A percentile compares a stretch with the other conserved stretches of the same genome.
phyloP scores from a whole-genome alignment of 2,113 vertebrate genomes.

The Trichomycterus rosablanca region DNA sequence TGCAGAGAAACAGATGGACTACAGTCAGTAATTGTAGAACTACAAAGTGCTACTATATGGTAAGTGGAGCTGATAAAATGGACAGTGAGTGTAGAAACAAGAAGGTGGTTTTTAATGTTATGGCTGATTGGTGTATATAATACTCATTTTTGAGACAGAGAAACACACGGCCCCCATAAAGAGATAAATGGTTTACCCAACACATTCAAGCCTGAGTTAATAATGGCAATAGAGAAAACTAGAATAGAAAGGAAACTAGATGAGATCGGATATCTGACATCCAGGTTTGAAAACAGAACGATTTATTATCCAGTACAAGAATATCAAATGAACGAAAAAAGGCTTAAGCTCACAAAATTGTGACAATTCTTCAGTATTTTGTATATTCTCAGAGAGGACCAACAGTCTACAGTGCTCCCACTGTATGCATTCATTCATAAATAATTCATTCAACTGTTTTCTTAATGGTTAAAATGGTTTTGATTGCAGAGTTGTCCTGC shows the following conservation, averaged over 20 bases:
- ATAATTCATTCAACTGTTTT: slow-evolving; percentile 34
- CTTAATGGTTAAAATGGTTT: slow-evolving; percentile 41
- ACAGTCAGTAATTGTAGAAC: too few relatives aligned
- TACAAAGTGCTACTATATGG: too few relatives aligned
- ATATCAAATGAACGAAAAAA: slow-evolving; percentile 67
- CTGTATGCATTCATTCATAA: slow-evolving; percentile 21
- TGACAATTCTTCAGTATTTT: slow-evolving; percentile 48
- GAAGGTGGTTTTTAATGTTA: too few relatives aligned
- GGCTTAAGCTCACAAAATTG: slow-evolving; percentile 55
- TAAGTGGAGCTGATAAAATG: too few relatives aligned
- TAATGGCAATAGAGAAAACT: too few relatives aligned
- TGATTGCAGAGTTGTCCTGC: slow-evolving; percentile 47
- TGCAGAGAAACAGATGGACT: too few relatives aligned
- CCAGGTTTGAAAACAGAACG: slow-evolving; percentile 62
- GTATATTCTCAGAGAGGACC: slow-evolving; percentile 54
- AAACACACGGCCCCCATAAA: too few relatives aligned
- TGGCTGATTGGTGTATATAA: too few relatives aligned
- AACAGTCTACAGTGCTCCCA: slow-evolving; percentile 43
- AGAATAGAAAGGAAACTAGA: slow-evolving; percentile 12
- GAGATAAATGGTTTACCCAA: not conserved
- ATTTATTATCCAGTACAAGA: slow-evolving; percentile 78
- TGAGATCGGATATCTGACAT: too few relatives aligned
- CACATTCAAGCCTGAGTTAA: too few relatives aligned
- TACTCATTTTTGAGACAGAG: too few relatives aligned
- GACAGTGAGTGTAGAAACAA: too few relatives aligned